Percentiles rank a stretch among this genome's conserved stretches.
Conservation (phyloP, 1,140 invertebrate species). For the Listronotus oregonensis region DNA sequence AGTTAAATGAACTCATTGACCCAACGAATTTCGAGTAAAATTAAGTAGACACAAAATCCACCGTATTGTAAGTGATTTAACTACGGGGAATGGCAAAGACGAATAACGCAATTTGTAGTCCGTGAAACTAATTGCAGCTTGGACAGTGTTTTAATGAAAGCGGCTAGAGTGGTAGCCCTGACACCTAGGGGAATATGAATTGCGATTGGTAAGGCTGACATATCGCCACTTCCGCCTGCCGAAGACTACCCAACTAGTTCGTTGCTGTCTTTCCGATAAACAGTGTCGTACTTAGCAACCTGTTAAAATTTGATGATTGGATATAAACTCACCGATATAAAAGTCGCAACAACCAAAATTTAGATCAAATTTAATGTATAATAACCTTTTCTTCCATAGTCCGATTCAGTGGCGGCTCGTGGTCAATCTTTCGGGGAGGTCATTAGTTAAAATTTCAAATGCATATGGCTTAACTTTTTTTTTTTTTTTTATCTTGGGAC, state of each 20-base stretch:
- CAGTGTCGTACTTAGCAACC: slow-evolving; percentile 5
- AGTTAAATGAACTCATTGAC: slow-evolving; percentile 14
- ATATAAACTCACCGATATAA: too few species aligned
- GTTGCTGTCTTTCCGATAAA: not conserved
- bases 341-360: too few species aligned
- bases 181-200: slow-evolving; percentile 55
- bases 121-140: slow-evolving; percentile 54
- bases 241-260: slow-evolving; percentile 29
- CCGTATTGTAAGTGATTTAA: slow-evolving; percentile 49
- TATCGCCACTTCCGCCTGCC: slow-evolving; percentile 45
- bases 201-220: slow-evolving; percentile 54
- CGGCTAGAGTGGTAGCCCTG: slow-evolving; percentile 53
- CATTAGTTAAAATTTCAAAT: too few species aligned
- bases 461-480: too few species aligned
- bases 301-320: not conserved
- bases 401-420: too few species aligned
- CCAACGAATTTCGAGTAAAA: slow-evolving; percentile 18
- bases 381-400: too few species aligned
- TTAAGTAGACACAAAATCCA: slow-evolving; percentile 35
- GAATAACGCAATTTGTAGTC: slow-evolving; percentile 56
- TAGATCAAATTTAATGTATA: too few species aligned
- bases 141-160: slow-evolving; percentile 57
- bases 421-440: too few species aligned
- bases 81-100: slow-evolving; percentile 52
- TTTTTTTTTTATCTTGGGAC: too few species aligned